Percentiles rank a stretch among this genome's conserved stretches.
Evolutionary conservation across 1,140 invertebrate species (phyloP).

Genomic region (Drosophila eugracilis): DNA sequence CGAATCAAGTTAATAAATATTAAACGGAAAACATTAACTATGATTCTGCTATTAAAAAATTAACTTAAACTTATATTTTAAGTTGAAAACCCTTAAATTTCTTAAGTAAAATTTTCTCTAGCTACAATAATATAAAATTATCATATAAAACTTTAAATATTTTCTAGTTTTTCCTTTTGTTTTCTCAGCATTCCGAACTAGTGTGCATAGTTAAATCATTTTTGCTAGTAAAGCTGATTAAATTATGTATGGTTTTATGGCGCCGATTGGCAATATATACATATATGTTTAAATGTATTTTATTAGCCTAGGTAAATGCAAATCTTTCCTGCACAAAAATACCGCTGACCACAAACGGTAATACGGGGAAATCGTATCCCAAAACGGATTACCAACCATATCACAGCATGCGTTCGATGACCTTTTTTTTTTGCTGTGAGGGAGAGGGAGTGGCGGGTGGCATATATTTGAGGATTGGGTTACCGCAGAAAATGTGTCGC

Average conservation of each 20-base stretch:
- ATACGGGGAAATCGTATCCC: background rate
- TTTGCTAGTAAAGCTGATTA: slow-evolving; percentile 1
- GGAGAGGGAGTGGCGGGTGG: too few relatives aligned
- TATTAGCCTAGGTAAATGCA: slow-evolving; percentile 8
- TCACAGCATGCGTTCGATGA: background rate
- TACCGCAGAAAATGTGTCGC: slow-evolving; percentile 1
- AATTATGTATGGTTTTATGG: slow-evolving; percentile 8
- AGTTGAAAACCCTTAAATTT: too few relatives aligned
- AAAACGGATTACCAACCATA: slow-evolving; percentile 6
- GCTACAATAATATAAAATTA: too few relatives aligned
- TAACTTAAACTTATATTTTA: too few relatives aligned
- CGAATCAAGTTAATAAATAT: too few relatives aligned
- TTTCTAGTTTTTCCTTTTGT: background rate
- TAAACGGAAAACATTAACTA: too few relatives aligned
- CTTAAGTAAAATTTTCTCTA: too few relatives aligned
- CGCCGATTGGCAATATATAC: background rate
- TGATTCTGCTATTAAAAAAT: too few relatives aligned
- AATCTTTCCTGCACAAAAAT: slow-evolving; percentile 3
- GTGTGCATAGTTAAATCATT: slow-evolving; percentile 4
- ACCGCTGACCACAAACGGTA: slow-evolving; percentile 12
- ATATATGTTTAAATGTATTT: background rate
- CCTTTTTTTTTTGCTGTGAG: background rate
- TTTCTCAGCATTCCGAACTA: background rate
- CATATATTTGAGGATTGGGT: too few relatives aligned
- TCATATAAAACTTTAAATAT: background rate